Base-by-base conservation (phyloP, 2,888 invertebrate genomes). In the Gnatocerus cornutus region DNA sequence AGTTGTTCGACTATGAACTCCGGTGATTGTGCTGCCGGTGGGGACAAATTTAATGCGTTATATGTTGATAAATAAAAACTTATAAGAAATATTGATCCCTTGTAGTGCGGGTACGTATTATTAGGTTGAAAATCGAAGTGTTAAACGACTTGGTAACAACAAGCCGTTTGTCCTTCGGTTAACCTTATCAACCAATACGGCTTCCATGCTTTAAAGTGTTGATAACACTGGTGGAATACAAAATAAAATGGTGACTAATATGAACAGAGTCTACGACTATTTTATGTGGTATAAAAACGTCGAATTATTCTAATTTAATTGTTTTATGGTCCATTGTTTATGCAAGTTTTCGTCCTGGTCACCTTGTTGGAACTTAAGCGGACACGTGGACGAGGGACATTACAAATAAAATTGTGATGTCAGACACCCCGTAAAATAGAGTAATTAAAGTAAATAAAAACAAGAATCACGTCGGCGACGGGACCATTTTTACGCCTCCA, bases 151-250 rank as follows among this genome's bases (percentile, higher is more conserved):
- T 43, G 53, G 53, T 30, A 43, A 55, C 39, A 39, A 39, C 48
- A 43, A 67, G 21, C 16, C 29, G 14, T 67, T 58, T 58, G 59
- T 67, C 59, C 66, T 67, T 50, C 50, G 48, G 9, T 50, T 52
- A 48, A 67, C 66, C 52, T 67, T 59, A 67, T 58, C 66, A 48
- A 14, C 46, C 48, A 21, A 27, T 52, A 67, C 48, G 66, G 41
- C 66, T 48, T 52, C 66, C 43, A 58, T 39, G 53, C 58, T 41
- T 62, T 64, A 64, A 59, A 53, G 37, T 52, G 50, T 63, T 69
- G 64, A 69, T 64, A 69, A 59, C 64, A 41, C 45, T 5, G 2
- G 29, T n/a, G 16, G 64, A 64, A 69, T 69, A 59, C 45, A 53
- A 69, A 69, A 56, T 46, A 50, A 50, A 21, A 30, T n/a, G 12